Evolutionary conservation across 2,888 invertebrate genomes (phyloP).

Genomic region (Falcaria lacertinaria): DNA sequence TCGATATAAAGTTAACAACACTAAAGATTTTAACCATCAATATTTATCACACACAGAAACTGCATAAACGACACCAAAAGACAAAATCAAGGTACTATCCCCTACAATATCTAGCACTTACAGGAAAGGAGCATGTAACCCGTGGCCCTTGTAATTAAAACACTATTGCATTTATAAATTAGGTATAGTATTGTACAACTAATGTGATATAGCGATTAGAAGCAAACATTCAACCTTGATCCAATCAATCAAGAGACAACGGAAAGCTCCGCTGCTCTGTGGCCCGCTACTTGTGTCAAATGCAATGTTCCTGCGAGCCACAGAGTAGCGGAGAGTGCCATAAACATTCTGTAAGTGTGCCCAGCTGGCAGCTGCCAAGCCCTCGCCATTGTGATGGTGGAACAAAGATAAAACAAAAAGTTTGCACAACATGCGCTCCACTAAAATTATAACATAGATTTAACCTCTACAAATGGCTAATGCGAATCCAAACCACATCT

Average conservation of each 20-base stretch:
- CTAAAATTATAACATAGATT: slow-evolving; percentile 53
- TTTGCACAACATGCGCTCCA: slow-evolving; percentile 28
- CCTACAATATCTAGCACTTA: slow-evolving; percentile 11
- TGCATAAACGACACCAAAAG: neutral
- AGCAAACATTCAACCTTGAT: neutral
- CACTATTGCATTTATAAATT: neutral
- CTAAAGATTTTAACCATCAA: neutral
- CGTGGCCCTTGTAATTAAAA: neutral
- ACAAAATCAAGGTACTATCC: slow-evolving; percentile 3
- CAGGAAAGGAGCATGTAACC: slow-evolving; percentile 4
- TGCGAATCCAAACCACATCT: slow-evolving; percentile 41
- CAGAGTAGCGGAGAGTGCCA: neutral
- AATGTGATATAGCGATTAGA: neutral
- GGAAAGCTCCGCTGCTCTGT: neutral
- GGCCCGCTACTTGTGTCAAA: neutral
- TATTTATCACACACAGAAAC: neutral
- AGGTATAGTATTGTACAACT: neutral
- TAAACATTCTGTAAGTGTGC: slow-evolving; percentile 10
- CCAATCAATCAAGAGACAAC: neutral
- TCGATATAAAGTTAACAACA: neutral
- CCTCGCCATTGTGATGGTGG: slow-evolving; percentile 37
- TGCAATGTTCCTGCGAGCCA: neutral
- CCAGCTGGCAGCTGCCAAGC: slow-evolving; percentile 34
- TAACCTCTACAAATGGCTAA: slow-evolving; percentile 62
- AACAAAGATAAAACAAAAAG: slow-evolving; percentile 8